Evolutionary conservation across 2,888 invertebrate species (phyloP), one percentile per base, ranked within the genome.

Genomic region (Ceramica pisi): DNA sequence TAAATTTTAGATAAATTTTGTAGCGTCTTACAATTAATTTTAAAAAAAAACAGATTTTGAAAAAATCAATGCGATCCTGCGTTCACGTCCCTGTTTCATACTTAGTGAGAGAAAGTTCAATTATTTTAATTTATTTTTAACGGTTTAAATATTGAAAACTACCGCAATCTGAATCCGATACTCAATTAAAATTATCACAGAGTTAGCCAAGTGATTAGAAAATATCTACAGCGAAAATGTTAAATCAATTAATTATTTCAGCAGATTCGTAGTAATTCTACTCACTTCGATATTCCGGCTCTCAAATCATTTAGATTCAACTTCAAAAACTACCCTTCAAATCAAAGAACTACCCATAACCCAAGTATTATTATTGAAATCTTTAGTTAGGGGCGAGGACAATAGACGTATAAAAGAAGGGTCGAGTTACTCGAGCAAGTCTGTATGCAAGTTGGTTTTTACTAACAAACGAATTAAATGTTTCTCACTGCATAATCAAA

Each of bases 351-450:
- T 53, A 10, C 23, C 1, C 14, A 59, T 10, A 48, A 10, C 23
- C 1, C 14, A 61, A 78, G 44, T 78, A 82, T 82, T 79, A 71
- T 78, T 80, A 82, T 71, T 62, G 14, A 71, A 61, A 72, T 9
- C 23, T 16, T 65, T 65, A 53, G 38, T 71, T 2, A 66, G 59
- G 76, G 60, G 16, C 14, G 38, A 70, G n/a, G 4, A 81, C 84
- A 84, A 81, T 73, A 35, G 68, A 64, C 38, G 44, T 10, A 21
- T 26, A 59, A 55, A 63, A 35, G 41, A 56, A 68, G 84, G 82
- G 84, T 71, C 66, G 82, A 64, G 60, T 68, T 9, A 71, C 60
- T 68, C 10, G 60, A 46, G 51, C 64, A 41, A 72, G 67, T 80
- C 44, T 16, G 23, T 57, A 51, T 66, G 59, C 63, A 72, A 81